Conservation (phyloP, 2,888 invertebrate genomes). For the Cheilosia grossa region DNA sequence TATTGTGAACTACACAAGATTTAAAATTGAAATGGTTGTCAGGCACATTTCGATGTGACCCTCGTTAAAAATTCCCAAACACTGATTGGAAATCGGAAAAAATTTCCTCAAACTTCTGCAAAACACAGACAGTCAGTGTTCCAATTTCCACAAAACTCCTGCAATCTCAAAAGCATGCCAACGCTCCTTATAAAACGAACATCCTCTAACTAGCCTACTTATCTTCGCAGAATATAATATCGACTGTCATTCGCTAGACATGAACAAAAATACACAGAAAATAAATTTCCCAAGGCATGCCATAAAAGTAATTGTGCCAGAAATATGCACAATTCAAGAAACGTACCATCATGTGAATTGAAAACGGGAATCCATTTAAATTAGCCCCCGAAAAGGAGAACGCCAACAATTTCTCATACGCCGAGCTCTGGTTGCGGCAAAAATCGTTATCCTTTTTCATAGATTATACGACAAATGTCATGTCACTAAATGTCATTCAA, state of each 20-base stretch:
- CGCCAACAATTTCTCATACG: slow-evolving; percentile 5
- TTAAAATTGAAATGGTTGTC: too few relatives aligned
- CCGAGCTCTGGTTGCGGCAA: slow-evolving; percentile 23
- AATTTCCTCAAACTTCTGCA: too few relatives aligned
- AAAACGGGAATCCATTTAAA: slow-evolving; percentile 53
- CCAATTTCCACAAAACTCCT: too few relatives aligned
- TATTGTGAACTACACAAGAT: too few relatives aligned
- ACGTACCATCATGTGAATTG: slow-evolving; percentile 26
- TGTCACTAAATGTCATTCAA: slow-evolving; percentile 72
- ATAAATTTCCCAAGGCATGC: slow-evolving; percentile 5
- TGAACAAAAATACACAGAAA: neutral
- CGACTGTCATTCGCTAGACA: neutral
- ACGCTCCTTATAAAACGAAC: too few relatives aligned
- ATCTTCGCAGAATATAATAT: too few relatives aligned
- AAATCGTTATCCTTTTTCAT: slow-evolving; percentile 62
- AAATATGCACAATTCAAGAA: slow-evolving; percentile 2
- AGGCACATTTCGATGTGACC: too few relatives aligned
- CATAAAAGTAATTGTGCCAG: neutral
- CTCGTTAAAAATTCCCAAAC: too few relatives aligned
- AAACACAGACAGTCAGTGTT: too few relatives aligned
- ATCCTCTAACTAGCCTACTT: too few relatives aligned
- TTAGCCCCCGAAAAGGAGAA: slow-evolving; percentile 27
- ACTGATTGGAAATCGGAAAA: too few relatives aligned
- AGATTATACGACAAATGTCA: slow-evolving; percentile 68
- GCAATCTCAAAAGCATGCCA: too few relatives aligned